Percentiles rank a stretch among this genome's conserved stretches.
phyloP scores from a whole-genome alignment of 2,113 vertebrate genomes.

The Toxotes chatareus region DNA sequence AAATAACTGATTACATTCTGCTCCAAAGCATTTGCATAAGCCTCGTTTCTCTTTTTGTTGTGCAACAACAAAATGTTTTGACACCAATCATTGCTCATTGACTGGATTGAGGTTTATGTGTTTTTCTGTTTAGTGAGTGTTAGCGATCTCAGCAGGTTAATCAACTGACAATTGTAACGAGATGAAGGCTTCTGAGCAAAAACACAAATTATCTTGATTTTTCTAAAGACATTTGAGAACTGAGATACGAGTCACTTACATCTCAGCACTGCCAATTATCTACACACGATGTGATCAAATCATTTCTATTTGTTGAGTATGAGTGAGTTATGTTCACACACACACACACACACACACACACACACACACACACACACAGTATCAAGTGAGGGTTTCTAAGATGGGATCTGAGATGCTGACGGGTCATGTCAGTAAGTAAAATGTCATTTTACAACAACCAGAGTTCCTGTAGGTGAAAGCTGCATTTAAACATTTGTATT shows the following conservation, averaged over 20 bases:
- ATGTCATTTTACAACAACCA: background rate
- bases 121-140: background rate
- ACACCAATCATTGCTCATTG: background rate
- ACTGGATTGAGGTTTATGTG: background rate
- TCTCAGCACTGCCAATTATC: background rate
- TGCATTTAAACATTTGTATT: too few relatives aligned
- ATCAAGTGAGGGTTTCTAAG: too few relatives aligned
- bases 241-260: background rate
- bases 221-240: background rate
- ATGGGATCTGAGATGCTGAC: too few relatives aligned
- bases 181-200: background rate
- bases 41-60: background rate
- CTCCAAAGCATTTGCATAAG: slow-evolving; percentile 5
- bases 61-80: background rate
- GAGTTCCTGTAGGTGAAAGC: too few relatives aligned
- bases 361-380: too few relatives aligned
- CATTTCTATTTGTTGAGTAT: background rate
- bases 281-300: background rate
- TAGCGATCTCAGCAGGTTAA: background rate
- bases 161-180: background rate
- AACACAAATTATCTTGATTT: background rate
- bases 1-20: slow-evolving; percentile 1
- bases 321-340: too few relatives aligned
- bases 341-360: too few relatives aligned
- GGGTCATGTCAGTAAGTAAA: too few relatives aligned